Conservation (phyloP, 2,888 invertebrate genomes). For the Petrolisthes manimaculis region DNA sequence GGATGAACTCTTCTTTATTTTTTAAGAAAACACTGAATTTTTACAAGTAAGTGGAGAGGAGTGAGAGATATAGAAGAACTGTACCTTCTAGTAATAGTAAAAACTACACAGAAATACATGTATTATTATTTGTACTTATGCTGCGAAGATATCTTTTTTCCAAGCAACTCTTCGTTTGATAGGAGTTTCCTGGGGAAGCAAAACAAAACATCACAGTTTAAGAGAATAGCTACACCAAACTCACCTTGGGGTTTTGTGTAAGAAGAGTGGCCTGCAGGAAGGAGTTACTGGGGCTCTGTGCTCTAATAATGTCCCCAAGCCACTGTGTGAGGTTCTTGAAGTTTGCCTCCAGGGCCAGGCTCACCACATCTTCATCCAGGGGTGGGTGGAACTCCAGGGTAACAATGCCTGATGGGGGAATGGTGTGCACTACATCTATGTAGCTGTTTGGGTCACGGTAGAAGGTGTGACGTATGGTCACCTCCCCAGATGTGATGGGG, state of each 20-base stretch:
- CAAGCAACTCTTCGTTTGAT: no score
- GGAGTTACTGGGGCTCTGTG: conserved; percentile 77
- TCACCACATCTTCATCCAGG: conserved; percentile 75
- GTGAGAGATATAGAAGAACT: no score
- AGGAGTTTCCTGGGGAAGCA: no score
- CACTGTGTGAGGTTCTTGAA: conserved; percentile 85
- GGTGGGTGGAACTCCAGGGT: conserved; percentile 77
- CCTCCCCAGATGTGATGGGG: conserved; percentile 76
- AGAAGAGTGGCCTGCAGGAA: conserved; percentile 75
- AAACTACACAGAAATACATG: no score
- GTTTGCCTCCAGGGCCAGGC: conserved; percentile 83
- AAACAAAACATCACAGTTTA: no score
- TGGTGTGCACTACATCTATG: conserved; percentile 70
- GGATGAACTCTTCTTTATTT: no score
- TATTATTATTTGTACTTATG: no score
- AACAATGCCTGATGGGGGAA: conserved; percentile 78
- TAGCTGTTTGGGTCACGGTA: conserved; percentile 75
- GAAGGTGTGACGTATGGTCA: conserved; percentile 77
- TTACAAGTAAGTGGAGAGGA: no score
- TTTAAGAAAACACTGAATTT: no score
- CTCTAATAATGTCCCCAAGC: conserved; percentile 80
- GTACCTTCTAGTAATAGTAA: no score
- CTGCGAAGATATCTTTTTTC: no score
- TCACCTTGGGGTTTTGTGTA: conserved; percentile 72
- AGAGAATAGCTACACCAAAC: background rate